phyloP scores from a whole-genome alignment of 2,888 invertebrate genomes.

The Neoascia interrupta region DNA sequence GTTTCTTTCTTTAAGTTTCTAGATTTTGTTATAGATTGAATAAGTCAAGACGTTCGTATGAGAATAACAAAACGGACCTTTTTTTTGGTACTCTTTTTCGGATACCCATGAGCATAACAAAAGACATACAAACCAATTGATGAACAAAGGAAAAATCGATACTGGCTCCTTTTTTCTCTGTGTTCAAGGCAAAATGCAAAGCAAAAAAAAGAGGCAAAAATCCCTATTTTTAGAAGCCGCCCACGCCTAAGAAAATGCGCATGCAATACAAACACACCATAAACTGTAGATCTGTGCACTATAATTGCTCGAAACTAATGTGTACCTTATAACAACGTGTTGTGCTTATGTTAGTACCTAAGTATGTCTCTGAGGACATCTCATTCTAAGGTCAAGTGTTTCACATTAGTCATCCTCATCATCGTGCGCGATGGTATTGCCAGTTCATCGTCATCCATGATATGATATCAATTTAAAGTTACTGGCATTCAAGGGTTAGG shows the following conservation, averaged over 20 bases:
- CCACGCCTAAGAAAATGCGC: neutral
- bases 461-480: too few species aligned
- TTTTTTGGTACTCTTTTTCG: too few species aligned
- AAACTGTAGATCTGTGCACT: neutral
- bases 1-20: too few species aligned
- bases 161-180: neutral
- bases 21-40: too few species aligned
- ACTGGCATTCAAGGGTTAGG: too few species aligned
- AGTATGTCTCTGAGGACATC: conserved; percentile 11
- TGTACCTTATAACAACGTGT: neutral
- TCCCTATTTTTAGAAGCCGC: conserved; percentile 16
- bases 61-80: too few species aligned
- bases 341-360: neutral
- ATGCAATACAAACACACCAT: neutral
- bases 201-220: neutral
- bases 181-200: neutral
- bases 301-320: conserved; percentile 20
- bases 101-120: too few species aligned
- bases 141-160: neutral
- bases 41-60: too few species aligned
- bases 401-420: conserved; percentile 2
- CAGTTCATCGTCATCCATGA: too few species aligned
- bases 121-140: neutral
- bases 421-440: too few species aligned
- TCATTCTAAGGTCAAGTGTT: conserved; percentile 12